phyloP scores from a whole-genome alignment of 2,797 vertebrate species.

The Melanogrammus aeglefinus region DNA sequence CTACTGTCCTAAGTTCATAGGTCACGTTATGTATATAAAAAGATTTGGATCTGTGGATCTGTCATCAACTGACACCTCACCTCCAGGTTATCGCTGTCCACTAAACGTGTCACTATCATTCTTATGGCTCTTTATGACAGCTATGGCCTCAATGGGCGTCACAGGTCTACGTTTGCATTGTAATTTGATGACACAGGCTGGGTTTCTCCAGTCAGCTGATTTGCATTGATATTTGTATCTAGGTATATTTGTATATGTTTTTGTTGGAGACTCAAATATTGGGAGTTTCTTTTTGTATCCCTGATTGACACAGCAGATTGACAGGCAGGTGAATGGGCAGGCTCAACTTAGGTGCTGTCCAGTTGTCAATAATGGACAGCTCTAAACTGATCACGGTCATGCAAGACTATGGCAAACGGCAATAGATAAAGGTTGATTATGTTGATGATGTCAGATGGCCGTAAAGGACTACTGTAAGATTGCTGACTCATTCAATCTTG shows the following conservation, averaged over 20 bases:
- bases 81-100: background rate
- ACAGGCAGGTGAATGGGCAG: background rate
- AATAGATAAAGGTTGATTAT: background rate
- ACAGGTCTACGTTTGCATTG: background rate
- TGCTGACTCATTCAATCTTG: background rate
- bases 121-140: background rate
- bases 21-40: background rate
- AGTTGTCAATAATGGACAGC: background rate
- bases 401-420: background rate
- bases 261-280: background rate
- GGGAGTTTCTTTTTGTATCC: background rate
- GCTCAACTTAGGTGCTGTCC: background rate
- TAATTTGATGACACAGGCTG: no score
- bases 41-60: background rate
- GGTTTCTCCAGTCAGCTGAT: background rate
- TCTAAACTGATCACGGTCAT: background rate
- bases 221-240: background rate
- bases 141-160: background rate
- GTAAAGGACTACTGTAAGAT: background rate
- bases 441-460: background rate
- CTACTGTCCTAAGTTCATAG: background rate
- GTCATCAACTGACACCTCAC: background rate
- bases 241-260: background rate
- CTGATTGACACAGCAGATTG: background rate
- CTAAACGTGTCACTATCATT: background rate